A percentile compares a stretch with the other conserved stretches of the same genome.
These are phyloP conservation scores for Drosophila formosana DNA, from an alignment of 2,888 invertebrate species.

Conservation along the genomic window DNA sequence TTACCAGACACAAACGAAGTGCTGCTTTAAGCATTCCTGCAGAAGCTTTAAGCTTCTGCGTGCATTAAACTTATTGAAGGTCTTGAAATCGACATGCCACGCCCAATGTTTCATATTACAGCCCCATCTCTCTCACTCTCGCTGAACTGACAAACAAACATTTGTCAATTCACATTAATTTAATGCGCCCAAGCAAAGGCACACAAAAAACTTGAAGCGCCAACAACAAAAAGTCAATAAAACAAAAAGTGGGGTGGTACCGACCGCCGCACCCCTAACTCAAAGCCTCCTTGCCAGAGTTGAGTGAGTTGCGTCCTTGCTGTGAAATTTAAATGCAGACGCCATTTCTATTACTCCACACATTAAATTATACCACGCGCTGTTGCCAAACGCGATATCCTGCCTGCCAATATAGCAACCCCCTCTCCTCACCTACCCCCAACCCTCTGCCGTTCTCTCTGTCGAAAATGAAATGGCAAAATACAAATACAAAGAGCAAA, in stretches of 20 bases:
- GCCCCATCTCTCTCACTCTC: background rate
- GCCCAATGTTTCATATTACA: conserved; percentile 49
- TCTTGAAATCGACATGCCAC: conserved; percentile 30
- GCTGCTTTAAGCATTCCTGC: conserved; percentile 24
- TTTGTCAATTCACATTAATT: conserved; percentile 76
- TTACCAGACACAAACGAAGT: background rate
- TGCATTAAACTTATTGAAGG: conserved; percentile 13
- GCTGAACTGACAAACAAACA: conserved; percentile 42
- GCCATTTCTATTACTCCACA: conserved; percentile 77
- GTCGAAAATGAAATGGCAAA: conserved; percentile 56
- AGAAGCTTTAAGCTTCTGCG: conserved; percentile 30
- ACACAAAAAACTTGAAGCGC: conserved; percentile 34
- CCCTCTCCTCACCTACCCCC: background rate
- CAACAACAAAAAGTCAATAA: conserved; percentile 37
- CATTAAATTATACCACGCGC: conserved; percentile 74
- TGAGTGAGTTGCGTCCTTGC: conserved; percentile 60
- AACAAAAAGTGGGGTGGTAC: conserved; percentile 1
- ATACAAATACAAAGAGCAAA: conserved; percentile 58
- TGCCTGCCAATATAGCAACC: conserved; percentile 57
- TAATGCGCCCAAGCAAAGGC: conserved; percentile 52
- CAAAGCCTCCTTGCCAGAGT: conserved; percentile 45
- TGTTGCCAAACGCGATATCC: conserved; percentile 67
- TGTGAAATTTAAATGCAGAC: conserved; percentile 77
- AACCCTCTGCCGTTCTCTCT: background rate
- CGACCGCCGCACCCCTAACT: no score